Base-by-base conservation (phyloP, 2,888 invertebrate species). In the Drosophila multiciliata region DNA sequence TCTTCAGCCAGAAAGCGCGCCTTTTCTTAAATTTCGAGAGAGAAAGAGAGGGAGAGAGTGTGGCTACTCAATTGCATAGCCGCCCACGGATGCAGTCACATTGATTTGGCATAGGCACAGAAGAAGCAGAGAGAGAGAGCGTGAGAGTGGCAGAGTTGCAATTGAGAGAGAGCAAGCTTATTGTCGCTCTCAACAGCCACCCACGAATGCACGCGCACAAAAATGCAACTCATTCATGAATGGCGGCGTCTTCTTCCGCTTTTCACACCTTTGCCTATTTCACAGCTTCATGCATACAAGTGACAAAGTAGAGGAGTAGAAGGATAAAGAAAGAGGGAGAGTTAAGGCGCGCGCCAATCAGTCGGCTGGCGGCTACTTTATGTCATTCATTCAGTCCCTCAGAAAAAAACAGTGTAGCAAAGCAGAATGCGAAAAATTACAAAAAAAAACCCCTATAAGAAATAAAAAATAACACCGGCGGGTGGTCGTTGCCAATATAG, bases 191-290 rank as follows among this genome's bases (percentile, higher is more conserved):
- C 52, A 57, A 49, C 53, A 52, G 49, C 33, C 32, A 55, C 45
- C 45, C 45, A 45, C 23, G 15, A 45, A 45, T 54, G 29, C 62
- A 48, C 55, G 40, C 55, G 29, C 69, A 63, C 63, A 50, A 69
- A 52, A 72, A 59, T 80, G 73, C 68, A 80, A 62, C 70, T 71
- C 87, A 89, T 85, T 85, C 77, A 85, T 85, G 85, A 85, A 89
- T 89, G 68, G 67, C 70, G 69, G 63, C 68, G 66, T 75, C 80
- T 62, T 73, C 75, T 85, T 75, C 73, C 80, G 82, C 86, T 69
- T 75, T 80, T 80, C 87, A 85, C 77, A 89, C 89, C 75, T 79
- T 59, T 54, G 52, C 32, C 58, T 59, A 50, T 26, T 38, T 42
- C 52, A 54, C 64, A 64, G 60, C 57, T 57, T 53, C 54, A 66